Evolutionary conservation across 2,113 vertebrate species (phyloP), one percentile per base, ranked within the genome.

Genomic region (Sander lucioperca): DNA sequence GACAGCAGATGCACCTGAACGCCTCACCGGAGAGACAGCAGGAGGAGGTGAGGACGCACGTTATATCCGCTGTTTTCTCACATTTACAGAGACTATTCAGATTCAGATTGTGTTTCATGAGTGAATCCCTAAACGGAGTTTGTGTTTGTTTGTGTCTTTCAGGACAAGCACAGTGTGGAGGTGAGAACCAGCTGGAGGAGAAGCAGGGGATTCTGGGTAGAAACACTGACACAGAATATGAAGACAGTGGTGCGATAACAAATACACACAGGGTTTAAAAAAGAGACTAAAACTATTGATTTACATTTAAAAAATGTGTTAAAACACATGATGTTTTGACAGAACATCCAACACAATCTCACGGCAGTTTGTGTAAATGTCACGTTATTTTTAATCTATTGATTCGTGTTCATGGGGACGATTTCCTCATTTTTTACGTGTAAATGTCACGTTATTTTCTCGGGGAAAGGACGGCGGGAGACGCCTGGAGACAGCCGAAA

Each of bases 161-260:
- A 98, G 97, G 97, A 98, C 93, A 97, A 97, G 93, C 97, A 97
- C 63, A 96, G 96, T 0, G 96, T 98, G 92, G 97, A 98, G 92
- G 97, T 99, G 93, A 96, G 97, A 93, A 96, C 0, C 1, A 65
- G 15, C 4, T 3, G 50, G 72, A 77, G 27, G 47, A 63, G 56
- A 15, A 43, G 23, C 61, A 63, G 25, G 47, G 67, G 14, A 71
- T 63, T 58, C 63, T 74, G 76, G 64, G 70, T 63, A 71, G 36
- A 50, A 1, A 3, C 43, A 16, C 23, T 67, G 39, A 57, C 21
- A 50, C 19, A n/a, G 11, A 71, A 50, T 4, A 33, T 74, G 25
- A 23, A n/a, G 12, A 58, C 21, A 25, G n/a, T 13, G 36, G 2
- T 43, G 19, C 1, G 4, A 43, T 56, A 14, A 45, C 8, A 43